These are phyloP conservation scores for Linurgus olivaceus DNA, from an alignment of 2,797 vertebrate species.

Conservation along the genomic window DNA sequence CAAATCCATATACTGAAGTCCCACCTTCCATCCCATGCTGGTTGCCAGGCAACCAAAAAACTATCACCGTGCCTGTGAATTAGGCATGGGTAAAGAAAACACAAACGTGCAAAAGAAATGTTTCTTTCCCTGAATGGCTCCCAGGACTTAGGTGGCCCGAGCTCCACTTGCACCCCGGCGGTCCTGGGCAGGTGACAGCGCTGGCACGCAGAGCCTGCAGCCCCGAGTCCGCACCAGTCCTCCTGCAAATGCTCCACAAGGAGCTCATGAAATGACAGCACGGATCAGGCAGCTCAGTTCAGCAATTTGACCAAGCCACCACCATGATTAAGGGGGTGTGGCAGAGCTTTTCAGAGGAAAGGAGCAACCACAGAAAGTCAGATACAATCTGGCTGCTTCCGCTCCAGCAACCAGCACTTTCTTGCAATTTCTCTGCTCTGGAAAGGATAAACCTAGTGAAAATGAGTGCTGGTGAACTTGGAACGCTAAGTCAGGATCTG, in stretches of 20 bases:
- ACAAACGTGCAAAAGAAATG: neutral
- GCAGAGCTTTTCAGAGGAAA: neutral
- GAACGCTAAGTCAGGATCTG: fast-evolving
- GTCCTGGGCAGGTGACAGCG: neutral
- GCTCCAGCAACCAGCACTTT: neutral
- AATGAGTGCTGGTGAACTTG: neutral
- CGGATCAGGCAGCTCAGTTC: neutral
- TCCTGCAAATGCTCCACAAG: neutral
- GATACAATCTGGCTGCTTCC: neutral
- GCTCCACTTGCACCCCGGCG: neutral
- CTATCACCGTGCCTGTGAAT: neutral
- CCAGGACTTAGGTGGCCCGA: neutral
- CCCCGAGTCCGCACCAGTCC: neutral
- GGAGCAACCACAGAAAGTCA: neutral
- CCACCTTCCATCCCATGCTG: neutral
- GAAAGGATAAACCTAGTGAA: neutral
- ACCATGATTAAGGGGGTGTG: neutral
- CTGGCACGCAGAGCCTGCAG: neutral
- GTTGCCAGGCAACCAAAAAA: conserved; percentile 43
- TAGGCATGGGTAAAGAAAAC: neutral
- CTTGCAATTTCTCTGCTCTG: neutral
- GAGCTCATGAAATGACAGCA: neutral
- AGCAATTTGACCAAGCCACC: neutral
- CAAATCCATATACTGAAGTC: neutral
- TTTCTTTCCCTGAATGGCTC: neutral